phyloP scores from a whole-genome alignment of 1,140 invertebrate species.

The Phthorimaea operculella region DNA sequence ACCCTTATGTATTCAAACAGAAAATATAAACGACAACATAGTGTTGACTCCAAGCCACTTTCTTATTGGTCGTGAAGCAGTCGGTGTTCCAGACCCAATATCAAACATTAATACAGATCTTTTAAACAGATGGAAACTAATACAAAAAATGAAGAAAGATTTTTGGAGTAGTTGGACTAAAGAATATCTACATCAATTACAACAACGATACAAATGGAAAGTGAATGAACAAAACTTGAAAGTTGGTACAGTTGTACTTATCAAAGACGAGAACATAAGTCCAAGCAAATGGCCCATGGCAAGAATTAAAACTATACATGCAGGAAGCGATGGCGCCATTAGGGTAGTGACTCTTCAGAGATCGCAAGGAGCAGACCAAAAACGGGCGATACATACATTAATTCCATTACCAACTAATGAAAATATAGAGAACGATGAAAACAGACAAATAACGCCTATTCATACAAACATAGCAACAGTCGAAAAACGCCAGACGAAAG shows the following conservation, averaged over 20 bases:
- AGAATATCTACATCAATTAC: conserved; percentile 25
- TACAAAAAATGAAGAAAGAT: conserved; percentile 8
- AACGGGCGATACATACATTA: conserved; percentile 6
- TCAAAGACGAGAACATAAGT: conserved; percentile 26
- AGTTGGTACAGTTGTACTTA: conserved; percentile 19
- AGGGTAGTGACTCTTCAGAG: conserved; percentile 17
- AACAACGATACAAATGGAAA: conserved; percentile 24
- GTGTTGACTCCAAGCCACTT: conserved; percentile 10
- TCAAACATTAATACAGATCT: not conserved
- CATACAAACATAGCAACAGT: conserved; percentile 5
- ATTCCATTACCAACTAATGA: conserved; percentile 10
- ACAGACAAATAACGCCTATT: conserved; percentile 1
- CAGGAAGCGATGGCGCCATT: conserved; percentile 31
- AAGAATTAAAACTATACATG: conserved; percentile 24
- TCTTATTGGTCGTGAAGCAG: conserved; percentile 4
- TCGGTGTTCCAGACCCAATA: conserved; percentile 2
- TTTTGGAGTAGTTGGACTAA: conserved; percentile 29
- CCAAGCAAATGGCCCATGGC: conserved; percentile 32
- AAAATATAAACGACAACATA: conserved; percentile 1
- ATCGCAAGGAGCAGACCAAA: not conserved
- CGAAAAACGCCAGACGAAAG: not conserved
- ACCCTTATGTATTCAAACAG: not conserved
- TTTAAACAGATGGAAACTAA: not conserved
- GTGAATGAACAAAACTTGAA: not conserved
- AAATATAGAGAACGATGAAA: not conserved